Evolutionary conservation across 2,797 vertebrate genomes (phyloP).

Genomic region (Antennarius maculatus): DNA sequence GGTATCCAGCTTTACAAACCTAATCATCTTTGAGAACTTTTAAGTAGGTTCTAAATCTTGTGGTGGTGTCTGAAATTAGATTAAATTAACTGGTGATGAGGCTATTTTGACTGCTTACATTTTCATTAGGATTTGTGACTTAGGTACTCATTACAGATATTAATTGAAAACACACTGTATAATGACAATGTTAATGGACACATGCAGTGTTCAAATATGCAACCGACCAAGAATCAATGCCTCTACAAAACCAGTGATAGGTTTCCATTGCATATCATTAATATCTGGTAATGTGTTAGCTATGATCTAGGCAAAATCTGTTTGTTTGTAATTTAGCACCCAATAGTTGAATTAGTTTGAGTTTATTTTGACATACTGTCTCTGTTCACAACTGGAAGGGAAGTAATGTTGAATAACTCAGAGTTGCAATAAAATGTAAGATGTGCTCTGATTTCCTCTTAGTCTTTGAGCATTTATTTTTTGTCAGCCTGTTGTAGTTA

Average conservation of each 20-base stretch:
- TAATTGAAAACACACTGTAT: neutral
- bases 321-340: neutral
- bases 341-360: too few species aligned
- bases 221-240: neutral
- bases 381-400: slow-evolving; percentile 27
- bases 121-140: neutral
- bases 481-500: neutral
- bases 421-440: slow-evolving; percentile 12
- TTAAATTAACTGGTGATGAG: neutral
- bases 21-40: neutral
- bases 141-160: neutral
- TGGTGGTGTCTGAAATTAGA: neutral
- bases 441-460: slow-evolving; percentile 8
- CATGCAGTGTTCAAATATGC: neutral
- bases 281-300: neutral
- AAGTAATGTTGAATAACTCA: slow-evolving; percentile 23
- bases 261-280: neutral
- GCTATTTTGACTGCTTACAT: neutral
- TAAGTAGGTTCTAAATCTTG: neutral
- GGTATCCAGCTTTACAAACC: neutral
- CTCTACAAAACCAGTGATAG: neutral
- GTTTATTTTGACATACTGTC: slow-evolving; percentile 5
- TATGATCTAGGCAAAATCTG: neutral
- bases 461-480: slow-evolving; percentile 4
- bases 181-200: too few species aligned